Evolutionary conservation across 2,888 invertebrate species (phyloP), one percentile per base, ranked within the genome.

Genomic region (Apoda limacodes): DNA sequence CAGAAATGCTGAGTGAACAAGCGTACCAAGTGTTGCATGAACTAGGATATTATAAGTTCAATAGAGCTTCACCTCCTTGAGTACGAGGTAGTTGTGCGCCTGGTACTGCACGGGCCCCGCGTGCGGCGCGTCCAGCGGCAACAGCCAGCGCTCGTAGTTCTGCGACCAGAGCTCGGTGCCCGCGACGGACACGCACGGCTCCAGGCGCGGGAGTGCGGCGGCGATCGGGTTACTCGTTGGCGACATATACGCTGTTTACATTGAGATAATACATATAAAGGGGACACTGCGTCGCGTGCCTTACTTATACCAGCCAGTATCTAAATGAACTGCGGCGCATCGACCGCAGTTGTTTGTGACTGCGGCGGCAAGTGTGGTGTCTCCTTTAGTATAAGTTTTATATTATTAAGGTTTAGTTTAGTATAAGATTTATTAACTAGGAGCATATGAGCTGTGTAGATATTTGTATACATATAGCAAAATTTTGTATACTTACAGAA

Each of bases 101-200:
- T 83, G 82, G 37, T 82, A 61, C 48, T 87, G 87, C 43, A 84
- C 85, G 42, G 60, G 65, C 0, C 91, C 92, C 9, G 92, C 88
- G 42, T 85, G 85, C 10, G 83, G 80, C 37, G 91, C 87, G 68
- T 95, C 93, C 4, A 94, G 82, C 11, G 91, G 88, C 11, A 89
- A 87, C 54, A 94, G 83, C 93, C 94, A 95, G 14, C 96, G 87
- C 60, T 92, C 90, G 72, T 93, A 96, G 72, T 94, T 95, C 64
- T 92, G 93, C 34, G 87, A 81, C 95, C 95, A 96, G 23, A 95
- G 65, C 39, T 89, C 87, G 45, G 90, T 60, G 32, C 80, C 76
- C 3, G 84, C 65, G 37, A 89, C 72, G 1, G 72, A 71, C 37
- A 62, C 65, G 48, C 82, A 57, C 2, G 87, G 87, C 42, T 69